Base-by-base conservation (phyloP, 92 coral and sea anemone species). In the Isaurus tuberculatus region DNA sequence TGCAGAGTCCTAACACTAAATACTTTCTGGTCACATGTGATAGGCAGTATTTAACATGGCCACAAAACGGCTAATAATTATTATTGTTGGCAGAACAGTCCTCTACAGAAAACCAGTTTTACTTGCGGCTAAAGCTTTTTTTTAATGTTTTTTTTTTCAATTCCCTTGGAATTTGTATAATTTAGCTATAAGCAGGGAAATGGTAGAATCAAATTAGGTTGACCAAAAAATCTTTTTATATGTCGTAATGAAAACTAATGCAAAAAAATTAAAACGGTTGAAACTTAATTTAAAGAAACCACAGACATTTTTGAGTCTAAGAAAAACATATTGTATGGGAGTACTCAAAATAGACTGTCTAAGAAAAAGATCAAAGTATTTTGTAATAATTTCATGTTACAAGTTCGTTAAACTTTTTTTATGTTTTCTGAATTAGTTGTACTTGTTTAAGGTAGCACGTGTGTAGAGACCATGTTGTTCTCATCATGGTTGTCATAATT, bases 11-110 rank as follows among this genome's bases (percentile, higher is more conserved):
- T 75, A 53, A 30, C 22, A 28, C 27, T 20, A n/a, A 27, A 73
- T 64, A 73, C 28, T 48, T 63, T 53, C 36, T 74, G 66, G 44
- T 37, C 25, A 53, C 17, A 40, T 13, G 9, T 63, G 19, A 53
- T 3, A 26, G 34, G 64, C 66, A 53, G 65, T 74, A 31, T 51
- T 74, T 51, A 74, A 49, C 29, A 55, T 55, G 46, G 11, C 46
- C 19, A 55, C 33, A 63, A 63, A 26, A 63, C 32, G 0, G 32
- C 69, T 26, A 63, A 26, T 8, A 22, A 13, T 63, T 7, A 40
- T 40, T 1, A 40, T 4, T 40, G 46, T 63, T 10, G 34, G 29
- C 25, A 27, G 70, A 65, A 77, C 53, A 23, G 33, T 57, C 27
- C 32, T 58, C 16, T 17, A 28, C 60, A 23, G 23, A 16, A 25